A percentile compares a stretch with the other conserved stretches of the same genome.
Evolutionary conservation across 1,140 invertebrate species (phyloP).

Genomic region (Drosophila willistoni): DNA sequence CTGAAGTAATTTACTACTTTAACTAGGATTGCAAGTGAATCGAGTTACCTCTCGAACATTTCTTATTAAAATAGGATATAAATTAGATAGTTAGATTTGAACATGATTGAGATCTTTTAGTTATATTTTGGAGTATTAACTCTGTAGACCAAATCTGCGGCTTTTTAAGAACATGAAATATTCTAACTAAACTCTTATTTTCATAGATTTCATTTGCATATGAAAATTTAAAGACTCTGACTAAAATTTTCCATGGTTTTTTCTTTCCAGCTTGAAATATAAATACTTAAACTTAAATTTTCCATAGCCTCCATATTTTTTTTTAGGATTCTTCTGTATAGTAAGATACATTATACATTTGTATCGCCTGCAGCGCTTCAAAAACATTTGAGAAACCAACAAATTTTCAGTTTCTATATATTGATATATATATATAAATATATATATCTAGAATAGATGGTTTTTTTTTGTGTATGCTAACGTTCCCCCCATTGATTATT

Average conservation of each 20-base stretch:
- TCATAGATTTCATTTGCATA: too few relatives aligned
- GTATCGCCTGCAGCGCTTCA: constrained; percentile 51
- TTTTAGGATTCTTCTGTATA: neutral
- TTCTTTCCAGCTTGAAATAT: neutral
- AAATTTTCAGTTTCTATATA: constrained; percentile 5
- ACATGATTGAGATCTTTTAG: too few relatives aligned
- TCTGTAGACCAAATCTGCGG: too few relatives aligned
- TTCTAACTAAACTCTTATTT: neutral
- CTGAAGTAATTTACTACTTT: too few relatives aligned
- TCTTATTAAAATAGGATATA: too few relatives aligned
- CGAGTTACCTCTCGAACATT: too few relatives aligned
- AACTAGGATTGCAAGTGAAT: too few relatives aligned
- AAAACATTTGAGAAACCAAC: constrained; percentile 39
- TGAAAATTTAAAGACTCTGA: too few relatives aligned
- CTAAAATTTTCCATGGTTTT: neutral
- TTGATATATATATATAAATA: neutral
- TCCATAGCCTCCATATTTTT: neutral
- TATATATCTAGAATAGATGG: constrained; percentile 5
- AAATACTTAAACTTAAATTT: neutral
- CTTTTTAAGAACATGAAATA: neutral
- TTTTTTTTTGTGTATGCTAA: constrained; percentile 13
- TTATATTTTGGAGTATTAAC: too few relatives aligned
- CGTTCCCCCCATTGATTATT: constrained; percentile 48
- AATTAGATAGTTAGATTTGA: too few relatives aligned
- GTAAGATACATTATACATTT: constrained; percentile 40